Evolutionary conservation across 30 jellyfish, hydroid and myxozoan genomes (phyloP), one percentile per base, ranked within the genome.

Genomic region (Hydractinia echinata): DNA sequence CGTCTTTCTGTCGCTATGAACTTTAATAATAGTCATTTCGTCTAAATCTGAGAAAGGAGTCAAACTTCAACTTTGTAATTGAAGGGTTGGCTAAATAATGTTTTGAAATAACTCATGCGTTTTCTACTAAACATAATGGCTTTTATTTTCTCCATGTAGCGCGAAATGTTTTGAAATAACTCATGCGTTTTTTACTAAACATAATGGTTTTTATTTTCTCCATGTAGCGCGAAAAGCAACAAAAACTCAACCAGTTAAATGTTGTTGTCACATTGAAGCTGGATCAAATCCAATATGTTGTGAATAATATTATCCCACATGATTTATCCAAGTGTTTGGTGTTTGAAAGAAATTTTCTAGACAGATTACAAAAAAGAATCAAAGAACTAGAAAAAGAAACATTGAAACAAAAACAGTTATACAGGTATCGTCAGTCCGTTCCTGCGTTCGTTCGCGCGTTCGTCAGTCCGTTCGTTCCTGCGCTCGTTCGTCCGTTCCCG

Each of bases 141-240:
- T n/a, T n/a, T n/a, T n/a, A n/a, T n/a, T n/a, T n/a, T 10, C 30
- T 62, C 73, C n/a, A 56, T 20, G 51, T 67, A 93, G 99, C 95
- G 96, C 39, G 99, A 93, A n/a, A n/a, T n/a, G n/a, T n/a, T n/a
- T 30, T 30, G 44, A 30, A 0, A 30, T 30, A 2, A 30, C 44
- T 30, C 44, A 30, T 30, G 44, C 44, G 44, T 30, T 30, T 30
- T 30, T 2, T 2, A 30, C 44, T 30, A 30, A 30, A 30, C 2
- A 30, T 30, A 30, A 30, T 30, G 1, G 44, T 0, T 30, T 30
- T 30, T 30, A 30, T 30, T 0, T 30, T 2, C 39, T 64, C 74
- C 19, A 58, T 21, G 52, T 67, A 93, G 99, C 95, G 96, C 44
- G 99, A 93, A 72, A 93, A 93, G 71, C 99, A 93, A 80, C 99